Evolutionary conservation across 2,797 vertebrate species (phyloP).

Genomic region (Urocyon cinereoargenteus): DNA sequence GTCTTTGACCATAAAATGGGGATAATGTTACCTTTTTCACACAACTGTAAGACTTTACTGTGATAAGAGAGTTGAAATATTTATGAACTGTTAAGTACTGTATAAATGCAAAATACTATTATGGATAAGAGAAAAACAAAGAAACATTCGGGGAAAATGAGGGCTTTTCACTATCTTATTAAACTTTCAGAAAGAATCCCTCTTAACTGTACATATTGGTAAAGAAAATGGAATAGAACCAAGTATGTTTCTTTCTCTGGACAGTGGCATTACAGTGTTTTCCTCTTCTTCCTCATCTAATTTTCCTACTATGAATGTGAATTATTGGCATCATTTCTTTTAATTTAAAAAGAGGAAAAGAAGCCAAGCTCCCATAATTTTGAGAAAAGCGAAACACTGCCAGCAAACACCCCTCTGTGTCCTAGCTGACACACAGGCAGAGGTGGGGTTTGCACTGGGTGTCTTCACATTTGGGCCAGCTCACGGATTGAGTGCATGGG

Average conservation of each 20-base stretch:
- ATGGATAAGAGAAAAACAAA: background rate
- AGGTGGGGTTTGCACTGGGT: background rate
- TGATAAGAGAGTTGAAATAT: background rate
- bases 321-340: background rate
- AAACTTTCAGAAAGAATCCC: slow-evolving; percentile 53
- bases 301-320: background rate
- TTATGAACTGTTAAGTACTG: background rate
- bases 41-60: background rate
- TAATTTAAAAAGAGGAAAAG: background rate
- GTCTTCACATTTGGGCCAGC: background rate
- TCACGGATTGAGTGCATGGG: background rate
- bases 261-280: background rate
- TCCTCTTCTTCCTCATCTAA: background rate
- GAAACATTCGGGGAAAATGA: slow-evolving; percentile 13
- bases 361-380: background rate
- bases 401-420: background rate
- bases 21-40: background rate
- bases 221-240: background rate
- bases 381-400: background rate
- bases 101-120: background rate
- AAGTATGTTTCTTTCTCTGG: background rate
- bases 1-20: slow-evolving; percentile 23
- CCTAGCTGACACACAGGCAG: background rate
- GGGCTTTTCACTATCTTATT: background rate
- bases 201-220: background rate